Conservation (phyloP, 2,888 invertebrate species). For the Drosophila kambysellisi region DNA sequence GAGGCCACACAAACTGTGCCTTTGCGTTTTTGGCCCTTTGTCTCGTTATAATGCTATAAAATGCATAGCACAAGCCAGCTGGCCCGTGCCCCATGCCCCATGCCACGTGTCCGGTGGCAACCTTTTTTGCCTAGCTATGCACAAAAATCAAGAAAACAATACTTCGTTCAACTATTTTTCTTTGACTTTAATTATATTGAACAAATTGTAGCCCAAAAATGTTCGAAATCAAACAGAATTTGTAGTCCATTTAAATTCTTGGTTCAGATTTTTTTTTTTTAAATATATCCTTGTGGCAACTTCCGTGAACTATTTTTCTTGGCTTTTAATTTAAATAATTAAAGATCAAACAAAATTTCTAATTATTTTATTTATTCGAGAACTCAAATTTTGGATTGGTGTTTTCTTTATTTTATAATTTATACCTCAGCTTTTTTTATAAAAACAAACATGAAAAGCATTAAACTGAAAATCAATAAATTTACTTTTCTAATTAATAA, state of each 20-base stretch:
- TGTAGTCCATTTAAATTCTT: not conserved
- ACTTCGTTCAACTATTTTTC: slow-evolving; percentile 47
- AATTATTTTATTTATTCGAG: too few species aligned
- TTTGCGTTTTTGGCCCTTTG: slow-evolving; percentile 31
- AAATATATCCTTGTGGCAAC: not conserved
- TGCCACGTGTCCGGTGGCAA: slow-evolving; percentile 22
- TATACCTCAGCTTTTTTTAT: not conserved
- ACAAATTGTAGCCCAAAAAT: slow-evolving; percentile 7
- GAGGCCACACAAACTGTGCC: slow-evolving; percentile 24
- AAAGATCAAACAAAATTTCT: too few species aligned
- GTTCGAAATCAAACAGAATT: not conserved
- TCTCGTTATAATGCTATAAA: slow-evolving; percentile 59
- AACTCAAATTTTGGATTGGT: too few species aligned
- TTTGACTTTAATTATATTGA: slow-evolving; percentile 8
- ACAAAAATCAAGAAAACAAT: slow-evolving; percentile 2
- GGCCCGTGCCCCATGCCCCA: not conserved
- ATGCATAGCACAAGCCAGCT: slow-evolving; percentile 59
- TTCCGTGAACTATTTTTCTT: not conserved
- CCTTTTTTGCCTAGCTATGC: slow-evolving; percentile 25
- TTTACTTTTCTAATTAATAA: not conserved
- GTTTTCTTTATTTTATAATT: too few species aligned
- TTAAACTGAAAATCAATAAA: not conserved
- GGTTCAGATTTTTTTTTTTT: not conserved
- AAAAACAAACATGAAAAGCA: too few species aligned
- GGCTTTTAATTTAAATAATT: too few species aligned